phyloP scores from a whole-genome alignment of 2,888 invertebrate species.

The Calliopum simillimum region DNA sequence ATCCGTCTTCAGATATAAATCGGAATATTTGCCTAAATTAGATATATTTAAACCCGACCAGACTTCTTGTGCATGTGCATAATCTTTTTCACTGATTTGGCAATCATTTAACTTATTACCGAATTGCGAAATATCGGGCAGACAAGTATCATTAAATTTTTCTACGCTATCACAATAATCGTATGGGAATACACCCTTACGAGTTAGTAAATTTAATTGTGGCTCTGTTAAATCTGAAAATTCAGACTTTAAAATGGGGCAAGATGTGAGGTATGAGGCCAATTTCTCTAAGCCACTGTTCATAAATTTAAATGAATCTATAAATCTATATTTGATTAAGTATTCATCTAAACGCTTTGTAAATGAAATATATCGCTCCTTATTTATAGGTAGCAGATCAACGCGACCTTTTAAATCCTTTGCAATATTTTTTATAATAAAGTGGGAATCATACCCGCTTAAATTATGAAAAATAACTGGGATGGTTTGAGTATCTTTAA shows the following conservation, averaged over 20 bases:
- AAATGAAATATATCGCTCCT: not conserved
- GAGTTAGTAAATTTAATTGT: slow-evolving; percentile 4
- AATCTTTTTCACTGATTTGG: not conserved
- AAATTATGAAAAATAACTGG: not conserved
- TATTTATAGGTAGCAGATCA: not conserved
- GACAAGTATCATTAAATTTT: too few species aligned
- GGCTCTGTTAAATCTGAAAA: not conserved
- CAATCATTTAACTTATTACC: not conserved
- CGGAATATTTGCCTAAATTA: slow-evolving; percentile 7
- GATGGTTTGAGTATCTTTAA: not conserved
- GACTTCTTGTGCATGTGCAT: not conserved
- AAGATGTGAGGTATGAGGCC: not conserved
- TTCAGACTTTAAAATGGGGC: not conserved
- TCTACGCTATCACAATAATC: not conserved
- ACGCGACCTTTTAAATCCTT: not conserved
- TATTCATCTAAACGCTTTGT: not conserved
- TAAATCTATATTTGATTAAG: not conserved
- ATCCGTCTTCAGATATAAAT: slow-evolving; percentile 26
- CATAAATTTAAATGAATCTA: too few species aligned
- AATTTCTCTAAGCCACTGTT: not conserved
- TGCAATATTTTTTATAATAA: not conserved
- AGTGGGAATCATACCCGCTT: not conserved
- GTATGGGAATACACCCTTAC: slow-evolving; percentile 1
- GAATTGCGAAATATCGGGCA: not conserved
- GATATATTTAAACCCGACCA: not conserved